Evolutionary conservation across 2,888 invertebrate genomes (phyloP), one percentile per base, ranked within the genome.

Genomic region (Cheiracanthium punctorium): DNA sequence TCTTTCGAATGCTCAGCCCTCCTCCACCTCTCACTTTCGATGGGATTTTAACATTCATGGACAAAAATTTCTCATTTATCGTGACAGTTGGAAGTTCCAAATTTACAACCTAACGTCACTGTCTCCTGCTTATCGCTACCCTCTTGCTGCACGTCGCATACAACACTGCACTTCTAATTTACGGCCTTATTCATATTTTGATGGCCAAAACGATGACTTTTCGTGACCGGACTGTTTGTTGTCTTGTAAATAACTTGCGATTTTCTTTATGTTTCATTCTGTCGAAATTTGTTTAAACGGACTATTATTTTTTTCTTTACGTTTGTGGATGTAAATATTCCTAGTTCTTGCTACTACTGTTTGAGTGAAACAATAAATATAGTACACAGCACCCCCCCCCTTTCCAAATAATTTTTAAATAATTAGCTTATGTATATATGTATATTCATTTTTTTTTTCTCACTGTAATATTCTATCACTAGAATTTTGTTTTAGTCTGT

Each of bases 21-120:
- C 76, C 72, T 20, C 52, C 64, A 37, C 24, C 1, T 58, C 24
- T 58, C 58, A 24, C 48, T 17, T 58, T 64, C 67, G 32, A 67
- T 32, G 1, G 30, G 17, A 24, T 7, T n/a, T 32, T 10, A n/a
- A 14, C 67, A 32, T 32, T 30, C 67, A 17, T 28, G 71, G 71
- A 43, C 69, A 37, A 81, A 81, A 71, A 71, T 82, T 71, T 43
- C 71, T 76, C 76, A 82, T 76, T 76, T 82, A 82, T 82, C 41
- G 58, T 67, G 76, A 82, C 76, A 76, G 64, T 14, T 70, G 29
- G 75, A 82, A 48, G 69, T 43, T 17, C 29, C 52, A 48, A 73
- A 84, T 84, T 84, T 84, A 84, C 67, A 67, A 72, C 65, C 73
- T 20, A 30, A 2, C 32, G 67, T 32, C 67, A 52, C n/a, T n/a